These are phyloP conservation scores for Cecropterus lyciades DNA, from an alignment of 1,140 invertebrate genomes.

Conservation along the genomic window DNA sequence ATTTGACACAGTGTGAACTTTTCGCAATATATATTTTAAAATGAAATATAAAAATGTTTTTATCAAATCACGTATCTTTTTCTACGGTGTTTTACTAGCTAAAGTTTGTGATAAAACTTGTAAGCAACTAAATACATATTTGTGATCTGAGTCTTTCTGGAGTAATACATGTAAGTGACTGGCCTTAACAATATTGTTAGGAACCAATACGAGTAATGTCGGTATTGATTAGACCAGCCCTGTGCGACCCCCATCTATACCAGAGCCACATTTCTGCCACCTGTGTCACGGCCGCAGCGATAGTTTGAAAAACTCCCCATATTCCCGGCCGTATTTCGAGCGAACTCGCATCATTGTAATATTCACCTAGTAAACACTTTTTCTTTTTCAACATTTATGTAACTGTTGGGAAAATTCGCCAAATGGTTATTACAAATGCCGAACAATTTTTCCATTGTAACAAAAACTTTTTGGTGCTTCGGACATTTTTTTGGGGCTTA, in stretches of 20 bases:
- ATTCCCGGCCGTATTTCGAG: constrained; percentile 61
- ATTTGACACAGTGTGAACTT: too few relatives aligned
- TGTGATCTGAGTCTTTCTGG: too few relatives aligned
- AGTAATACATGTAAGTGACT: background rate
- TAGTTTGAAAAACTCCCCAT: constrained; percentile 64
- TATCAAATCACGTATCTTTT: too few relatives aligned
- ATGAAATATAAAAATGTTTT: too few relatives aligned
- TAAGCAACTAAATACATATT: too few relatives aligned
- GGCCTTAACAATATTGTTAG: constrained; percentile 15
- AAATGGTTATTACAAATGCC: constrained; percentile 69
- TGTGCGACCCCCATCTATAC: constrained; percentile 45
- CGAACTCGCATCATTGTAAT: constrained; percentile 66
- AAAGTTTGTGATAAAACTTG: too few relatives aligned
- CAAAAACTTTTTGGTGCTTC: background rate
- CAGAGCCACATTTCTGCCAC: constrained; percentile 69
- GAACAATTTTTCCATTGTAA: constrained; percentile 20
- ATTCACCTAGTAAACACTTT: constrained; percentile 78
- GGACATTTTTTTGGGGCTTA: background rate
- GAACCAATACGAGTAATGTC: constrained; percentile 6
- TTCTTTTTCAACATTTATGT: constrained; percentile 61
- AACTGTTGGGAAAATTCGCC: constrained; percentile 59
- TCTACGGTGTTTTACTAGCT: too few relatives aligned
- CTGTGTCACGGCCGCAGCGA: constrained; percentile 60
- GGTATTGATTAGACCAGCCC: constrained; percentile 25
- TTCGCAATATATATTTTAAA: too few relatives aligned